Base-by-base conservation (phyloP, 2,113 vertebrate genomes). In the Ptyas mucosa region DNA sequence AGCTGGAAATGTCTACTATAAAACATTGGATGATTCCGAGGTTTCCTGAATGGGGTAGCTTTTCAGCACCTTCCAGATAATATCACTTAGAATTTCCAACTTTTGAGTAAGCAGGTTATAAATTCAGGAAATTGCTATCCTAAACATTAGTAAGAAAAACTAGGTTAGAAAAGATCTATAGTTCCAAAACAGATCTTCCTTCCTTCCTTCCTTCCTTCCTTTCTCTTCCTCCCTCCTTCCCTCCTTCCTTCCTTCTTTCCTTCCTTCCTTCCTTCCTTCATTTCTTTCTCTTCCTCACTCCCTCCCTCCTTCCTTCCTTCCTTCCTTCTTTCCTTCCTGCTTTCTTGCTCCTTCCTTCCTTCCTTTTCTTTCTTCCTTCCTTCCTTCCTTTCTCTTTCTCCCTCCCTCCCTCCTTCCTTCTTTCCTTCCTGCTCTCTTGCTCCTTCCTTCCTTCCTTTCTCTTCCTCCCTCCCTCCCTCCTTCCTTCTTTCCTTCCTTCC, bases 201-300 rank as follows among this genome's bases (percentile, higher is more conserved):
- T 12, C 24, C 8, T 1, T 54, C 15, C 57, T 9, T 18, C 15
- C 55, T 8, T 57, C 21, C 55, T 8, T 18, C 6, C 54, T 4
- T 1, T 5, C 58, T 1, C 12, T 21, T 26, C 3, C 2, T 12
- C 58, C 4, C 2, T 34, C 29, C 0, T n/a, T 7, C 14, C 1
- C 15, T 15, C 29, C 1, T 11, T 64, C 9, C 11, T 5, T 9
- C 3, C 26, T 26, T 64, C 1, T 5, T 9, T 23, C 0, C 57
- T 58, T 9, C 2, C 57, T 55, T 26, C 8, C 58, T 11, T 26
- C 3, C 20, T 26, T 26, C 8, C 24, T 26, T 26, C 10, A 9
- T 4, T 12, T 24, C 8, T n/a, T 58, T 24, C 55, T 5, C 20
- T 53, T 11, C 52, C 7, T 51, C 52, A 3, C 12, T 57, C 6